Base-by-base conservation (phyloP, 64 coral and sea anemone species). In the Porites australiensis region DNA sequence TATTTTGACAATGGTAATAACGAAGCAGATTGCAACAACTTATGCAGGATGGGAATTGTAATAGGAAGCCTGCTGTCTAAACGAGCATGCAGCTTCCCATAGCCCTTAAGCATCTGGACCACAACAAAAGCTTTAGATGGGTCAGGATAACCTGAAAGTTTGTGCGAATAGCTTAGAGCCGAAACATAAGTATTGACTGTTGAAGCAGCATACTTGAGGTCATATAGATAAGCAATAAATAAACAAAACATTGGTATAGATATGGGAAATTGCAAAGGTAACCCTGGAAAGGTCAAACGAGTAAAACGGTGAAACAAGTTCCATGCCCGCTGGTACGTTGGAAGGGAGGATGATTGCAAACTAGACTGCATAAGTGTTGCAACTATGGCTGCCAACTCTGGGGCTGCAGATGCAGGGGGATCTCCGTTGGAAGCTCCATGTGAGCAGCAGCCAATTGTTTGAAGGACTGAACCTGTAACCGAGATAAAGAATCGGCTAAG, bases 51-150 rank as follows among this genome's bases (percentile, higher is more conserved):
- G 10, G 89, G 87, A 13, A 94, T 15, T 4, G 93, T 86, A 21
- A 95, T 95, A 43, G 93, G 88, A 9, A 95, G 58, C 4, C 93
- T 27, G 16, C 70, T 90, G 22, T 95, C 88, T 8, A 95, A 48
- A 67, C 79, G 53, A 16, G 20, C 16, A 16, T 78, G 72, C 13
- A 77, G 50, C 48, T 95, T 95, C 5, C 70, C 58, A 79, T 95
- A 95, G 16, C 93, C 93, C 23, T 87, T 93, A 12, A 93, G 57
- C 82, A 87, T 68, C 50, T 87, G 82, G 44, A 87, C 7, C 18
- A 93, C 44, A 55, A 83, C 68, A 75, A 83, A 73, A 18, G 11
- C 69, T 44, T 76, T 82, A 12, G 44, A 55, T 10, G 65, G 82
- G 46, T 79, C 82, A 6, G 57, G 5, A 67, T 61, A 53, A 3